These are phyloP conservation scores for Drosophila lacicola DNA, from an alignment of 2,888 invertebrate genomes.

Conservation along the genomic window DNA sequence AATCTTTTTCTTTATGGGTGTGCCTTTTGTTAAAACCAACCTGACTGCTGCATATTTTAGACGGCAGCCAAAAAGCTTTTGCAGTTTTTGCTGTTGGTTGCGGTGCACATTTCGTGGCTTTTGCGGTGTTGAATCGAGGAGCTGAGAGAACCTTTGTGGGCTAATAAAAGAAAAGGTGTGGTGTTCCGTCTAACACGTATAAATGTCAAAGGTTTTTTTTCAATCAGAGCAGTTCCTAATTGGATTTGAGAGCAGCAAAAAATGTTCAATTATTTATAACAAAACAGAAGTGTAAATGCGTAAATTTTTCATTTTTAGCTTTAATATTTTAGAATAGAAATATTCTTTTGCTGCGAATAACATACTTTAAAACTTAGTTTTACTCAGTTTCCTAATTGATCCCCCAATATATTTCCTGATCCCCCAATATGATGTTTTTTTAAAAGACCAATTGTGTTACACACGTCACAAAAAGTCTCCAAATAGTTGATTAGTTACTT, in stretches of 20 bases:
- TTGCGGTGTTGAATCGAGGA: conserved; percentile 19
- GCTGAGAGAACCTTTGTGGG: not conserved
- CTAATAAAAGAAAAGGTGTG: conserved; percentile 2
- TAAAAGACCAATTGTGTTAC: too few relatives aligned
- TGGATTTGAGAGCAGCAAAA: not conserved
- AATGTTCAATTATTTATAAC: too few relatives aligned
- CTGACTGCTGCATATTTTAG: conserved; percentile 37
- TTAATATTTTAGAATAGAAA: too few relatives aligned
- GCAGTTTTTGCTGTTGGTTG: conserved; percentile 18
- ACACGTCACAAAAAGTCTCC: not conserved
- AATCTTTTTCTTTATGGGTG: not conserved
- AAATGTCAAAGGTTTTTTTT: conserved; percentile 4
- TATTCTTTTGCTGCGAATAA: too few relatives aligned
- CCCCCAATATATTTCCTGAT: too few relatives aligned
- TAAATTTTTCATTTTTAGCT: too few relatives aligned
- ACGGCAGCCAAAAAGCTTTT: conserved; percentile 36
- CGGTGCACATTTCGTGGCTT: conserved; percentile 57
- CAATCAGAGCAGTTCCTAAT: not conserved
- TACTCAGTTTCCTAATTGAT: too few relatives aligned
- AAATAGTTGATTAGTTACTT: not conserved
- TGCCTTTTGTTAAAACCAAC: conserved; percentile 4
- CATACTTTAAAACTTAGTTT: too few relatives aligned
- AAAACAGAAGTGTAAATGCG: too few relatives aligned
- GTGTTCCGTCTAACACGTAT: not conserved
- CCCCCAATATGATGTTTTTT: too few relatives aligned